A percentile compares a stretch with the other conserved stretches of the same genome.
These are phyloP conservation scores for Raja brachyura DNA, from an alignment of 2,113 vertebrate genomes.

Conservation along the genomic window DNA sequence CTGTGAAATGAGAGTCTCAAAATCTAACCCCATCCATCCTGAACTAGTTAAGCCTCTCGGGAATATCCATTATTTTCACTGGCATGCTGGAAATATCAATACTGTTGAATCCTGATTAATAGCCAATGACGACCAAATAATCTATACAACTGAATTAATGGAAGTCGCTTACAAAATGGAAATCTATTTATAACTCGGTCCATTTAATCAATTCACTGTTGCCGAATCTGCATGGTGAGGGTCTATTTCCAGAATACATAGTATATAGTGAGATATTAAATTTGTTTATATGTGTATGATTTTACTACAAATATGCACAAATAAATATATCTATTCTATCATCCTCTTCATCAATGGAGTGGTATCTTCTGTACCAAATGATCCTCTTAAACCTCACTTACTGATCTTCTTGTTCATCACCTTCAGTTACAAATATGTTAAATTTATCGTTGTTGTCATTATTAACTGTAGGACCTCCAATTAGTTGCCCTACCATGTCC, in stretches of 20 bases:
- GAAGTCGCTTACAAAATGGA: not conserved
- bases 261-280: not conserved
- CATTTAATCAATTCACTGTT: not conserved
- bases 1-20: not conserved
- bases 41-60: not conserved
- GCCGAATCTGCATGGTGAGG: not conserved
- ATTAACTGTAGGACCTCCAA: too few species aligned
- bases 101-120: not conserved
- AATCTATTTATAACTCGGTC: not conserved
- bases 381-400: too few species aligned
- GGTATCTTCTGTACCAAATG: not conserved
- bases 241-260: not conserved
- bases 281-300: not conserved
- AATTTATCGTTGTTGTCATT: too few species aligned
- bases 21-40: not conserved
- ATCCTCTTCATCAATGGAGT: not conserved
- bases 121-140: not conserved
- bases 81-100: not conserved
- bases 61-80: not conserved
- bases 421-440: too few species aligned
- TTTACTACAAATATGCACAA: not conserved
- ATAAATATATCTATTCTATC: not conserved
- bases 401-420: too few species aligned
- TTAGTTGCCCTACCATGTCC: too few species aligned
- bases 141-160: not conserved